Evolutionary conservation across 2,797 vertebrate genomes (phyloP).

Genomic region (Australoheros facetus): DNA sequence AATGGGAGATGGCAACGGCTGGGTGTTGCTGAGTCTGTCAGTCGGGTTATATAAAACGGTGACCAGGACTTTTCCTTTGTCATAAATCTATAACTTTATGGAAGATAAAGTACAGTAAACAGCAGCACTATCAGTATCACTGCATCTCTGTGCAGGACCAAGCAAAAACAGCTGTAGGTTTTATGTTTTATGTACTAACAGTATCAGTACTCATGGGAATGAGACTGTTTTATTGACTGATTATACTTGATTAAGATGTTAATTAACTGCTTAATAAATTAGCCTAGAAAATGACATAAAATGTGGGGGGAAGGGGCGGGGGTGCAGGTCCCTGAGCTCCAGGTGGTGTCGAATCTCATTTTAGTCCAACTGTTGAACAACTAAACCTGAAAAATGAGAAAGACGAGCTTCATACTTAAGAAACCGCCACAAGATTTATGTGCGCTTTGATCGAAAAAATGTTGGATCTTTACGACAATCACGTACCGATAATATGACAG

Average conservation of each 20-base stretch:
- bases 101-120: conserved; percentile 31
- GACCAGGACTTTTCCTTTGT: conserved; percentile 35
- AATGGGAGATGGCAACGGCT: conserved; percentile 42
- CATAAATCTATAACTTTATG: conserved; percentile 32
- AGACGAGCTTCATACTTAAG: not conserved
- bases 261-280: not conserved
- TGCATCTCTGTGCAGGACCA: not conserved
- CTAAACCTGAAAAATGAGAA: not conserved
- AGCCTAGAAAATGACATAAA: not conserved
- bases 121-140: conserved; percentile 17
- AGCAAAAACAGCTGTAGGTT: not conserved
- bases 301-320: too few species aligned
- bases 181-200: not conserved
- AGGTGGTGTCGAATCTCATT: not conserved
- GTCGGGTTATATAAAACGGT: conserved; percentile 41
- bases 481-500: too few species aligned
- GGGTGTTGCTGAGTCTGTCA: conserved; percentile 38
- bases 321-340: not conserved
- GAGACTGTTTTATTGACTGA: not conserved
- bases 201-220: not conserved
- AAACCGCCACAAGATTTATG: not conserved
- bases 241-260: not conserved
- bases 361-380: not conserved
- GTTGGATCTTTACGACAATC: not conserved
- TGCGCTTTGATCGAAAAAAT: too few species aligned